Percentiles rank a stretch among this genome's conserved stretches.
Conservation (phyloP, 2,797 vertebrate genomes). For the Coranthus polyacanthus region DNA sequence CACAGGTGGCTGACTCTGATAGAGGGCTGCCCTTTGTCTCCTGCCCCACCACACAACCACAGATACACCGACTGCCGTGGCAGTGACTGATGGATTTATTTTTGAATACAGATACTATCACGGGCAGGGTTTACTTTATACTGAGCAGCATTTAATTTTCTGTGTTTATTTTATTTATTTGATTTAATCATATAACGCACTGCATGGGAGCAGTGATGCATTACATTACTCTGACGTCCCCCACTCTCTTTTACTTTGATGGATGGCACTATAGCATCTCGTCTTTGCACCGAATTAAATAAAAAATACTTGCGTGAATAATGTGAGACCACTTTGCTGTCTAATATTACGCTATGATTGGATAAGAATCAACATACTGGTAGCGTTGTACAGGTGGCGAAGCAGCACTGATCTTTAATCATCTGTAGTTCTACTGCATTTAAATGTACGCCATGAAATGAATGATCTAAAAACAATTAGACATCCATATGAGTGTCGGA, state of each 20-base stretch:
- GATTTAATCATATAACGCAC: not conserved
- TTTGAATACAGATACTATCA: slow-evolving; percentile 18
- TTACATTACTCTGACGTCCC: not conserved
- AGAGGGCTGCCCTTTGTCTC: slow-evolving; percentile 70
- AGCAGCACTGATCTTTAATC: not conserved
- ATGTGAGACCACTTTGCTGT: not conserved
- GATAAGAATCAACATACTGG: too few relatives aligned
- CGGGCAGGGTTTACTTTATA: not conserved
- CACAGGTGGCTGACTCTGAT: slow-evolving; percentile 75
- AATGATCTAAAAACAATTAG: too few relatives aligned
- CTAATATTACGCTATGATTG: not conserved
- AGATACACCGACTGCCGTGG: slow-evolving; percentile 43
- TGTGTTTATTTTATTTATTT: not conserved
- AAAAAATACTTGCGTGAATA: not conserved
- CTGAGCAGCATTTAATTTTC: slow-evolving; percentile 8
- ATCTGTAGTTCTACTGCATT: slow-evolving; percentile 1
- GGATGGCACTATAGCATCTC: not conserved
- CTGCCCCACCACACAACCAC: slow-evolving; percentile 32
- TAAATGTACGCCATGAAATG: not conserved
- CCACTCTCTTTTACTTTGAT: not conserved
- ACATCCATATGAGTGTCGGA: not conserved
- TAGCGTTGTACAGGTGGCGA: not conserved
- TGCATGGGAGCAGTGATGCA: not conserved
- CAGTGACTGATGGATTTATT: slow-evolving; percentile 37
- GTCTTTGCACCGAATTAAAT: not conserved